Evolutionary conservation across 2,888 invertebrate species (phyloP).

Genomic region (Tenodera sinensis): DNA sequence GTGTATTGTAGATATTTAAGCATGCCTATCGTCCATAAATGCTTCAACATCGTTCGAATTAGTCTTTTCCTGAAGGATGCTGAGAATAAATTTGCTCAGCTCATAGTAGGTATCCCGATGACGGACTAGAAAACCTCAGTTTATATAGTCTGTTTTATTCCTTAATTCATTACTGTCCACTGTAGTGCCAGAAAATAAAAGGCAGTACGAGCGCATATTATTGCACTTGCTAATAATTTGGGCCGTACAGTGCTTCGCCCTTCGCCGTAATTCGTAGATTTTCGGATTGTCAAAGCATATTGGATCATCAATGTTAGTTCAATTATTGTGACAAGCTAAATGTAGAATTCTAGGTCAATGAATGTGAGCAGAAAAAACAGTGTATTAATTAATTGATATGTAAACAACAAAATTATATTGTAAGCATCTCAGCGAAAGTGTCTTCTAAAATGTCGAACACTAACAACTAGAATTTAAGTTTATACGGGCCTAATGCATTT

Average conservation of each 20-base stretch:
- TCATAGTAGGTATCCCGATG: too few relatives aligned
- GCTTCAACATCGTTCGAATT: too few relatives aligned
- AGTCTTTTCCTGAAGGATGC: too few relatives aligned
- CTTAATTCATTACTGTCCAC: too few relatives aligned
- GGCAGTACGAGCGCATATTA: too few relatives aligned
- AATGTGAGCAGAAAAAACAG: not conserved
- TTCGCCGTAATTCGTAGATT: not conserved
- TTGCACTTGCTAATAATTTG: too few relatives aligned
- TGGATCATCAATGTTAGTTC: not conserved
- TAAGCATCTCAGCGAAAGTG: not conserved
- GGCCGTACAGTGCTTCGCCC: not conserved
- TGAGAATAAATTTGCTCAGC: too few relatives aligned
- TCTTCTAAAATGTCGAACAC: not conserved
- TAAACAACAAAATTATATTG: not conserved
- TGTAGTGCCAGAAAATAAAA: too few relatives aligned
- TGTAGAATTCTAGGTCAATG: not conserved
- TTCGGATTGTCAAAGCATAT: not conserved
- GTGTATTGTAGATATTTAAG: too few relatives aligned
- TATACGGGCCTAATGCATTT: not conserved
- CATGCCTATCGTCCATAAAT: too few relatives aligned
- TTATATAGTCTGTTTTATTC: too few relatives aligned
- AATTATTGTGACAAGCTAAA: not conserved
- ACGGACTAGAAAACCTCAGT: too few relatives aligned
- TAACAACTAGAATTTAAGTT: not conserved
- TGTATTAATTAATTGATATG: not conserved